These are phyloP conservation scores for Drosophila rhopaloa DNA, from an alignment of 1,140 invertebrate genomes.

Conservation along the genomic window DNA sequence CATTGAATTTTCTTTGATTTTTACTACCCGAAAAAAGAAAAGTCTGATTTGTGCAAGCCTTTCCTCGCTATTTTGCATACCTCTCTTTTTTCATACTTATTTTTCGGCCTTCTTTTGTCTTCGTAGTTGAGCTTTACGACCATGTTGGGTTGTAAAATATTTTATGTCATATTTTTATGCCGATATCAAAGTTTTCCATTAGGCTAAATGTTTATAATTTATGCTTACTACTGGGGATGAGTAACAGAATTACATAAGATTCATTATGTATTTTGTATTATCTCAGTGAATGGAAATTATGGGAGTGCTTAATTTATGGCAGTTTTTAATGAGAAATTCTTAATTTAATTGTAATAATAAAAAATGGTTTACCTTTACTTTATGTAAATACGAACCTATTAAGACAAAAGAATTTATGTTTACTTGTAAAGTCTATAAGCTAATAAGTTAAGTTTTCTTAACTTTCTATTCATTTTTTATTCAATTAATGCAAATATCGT, in stretches of 20 bases:
- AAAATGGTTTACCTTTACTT: not conserved
- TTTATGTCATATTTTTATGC: constrained; percentile 45
- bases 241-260: constrained; percentile 15
- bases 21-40: constrained; percentile 14
- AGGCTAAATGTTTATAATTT: constrained; percentile 47
- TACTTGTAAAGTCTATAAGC: no score
- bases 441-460: no score
- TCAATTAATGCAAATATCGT: no score
- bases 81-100: constrained; percentile 1
- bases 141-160: constrained; percentile 21
- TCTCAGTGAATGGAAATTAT: constrained; percentile 19
- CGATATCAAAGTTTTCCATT: constrained; percentile 53
- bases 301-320: no score
- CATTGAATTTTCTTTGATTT: constrained; percentile 28
- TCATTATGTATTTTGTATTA: constrained; percentile 22
- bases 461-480: no score
- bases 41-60: constrained; percentile 1
- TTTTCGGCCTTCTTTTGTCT: constrained; percentile 5
- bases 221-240: constrained; percentile 31
- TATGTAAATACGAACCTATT: no score
- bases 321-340: not conserved
- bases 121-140: constrained; percentile 19
- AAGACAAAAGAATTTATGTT: no score
- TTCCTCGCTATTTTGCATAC: not conserved
- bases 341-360: not conserved